Evolutionary conservation across 2,797 vertebrate species (phyloP), one percentile per base, ranked within the genome.

Genomic region (Mormyrus hasselquistii): DNA sequence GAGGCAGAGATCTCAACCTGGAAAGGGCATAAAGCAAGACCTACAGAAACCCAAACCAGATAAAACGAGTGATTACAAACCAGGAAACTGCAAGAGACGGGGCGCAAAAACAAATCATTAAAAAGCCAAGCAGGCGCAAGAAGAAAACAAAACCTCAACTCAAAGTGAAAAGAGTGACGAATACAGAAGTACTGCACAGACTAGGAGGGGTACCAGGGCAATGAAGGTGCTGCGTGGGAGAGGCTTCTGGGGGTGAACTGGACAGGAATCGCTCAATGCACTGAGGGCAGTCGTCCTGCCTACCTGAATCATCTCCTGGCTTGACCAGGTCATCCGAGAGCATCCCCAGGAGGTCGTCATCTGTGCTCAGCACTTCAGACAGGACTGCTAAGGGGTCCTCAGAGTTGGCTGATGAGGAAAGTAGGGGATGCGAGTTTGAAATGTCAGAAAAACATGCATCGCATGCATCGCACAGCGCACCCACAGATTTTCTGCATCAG

Each of bases 1-100:
- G 97, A 98, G 87, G 96, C 96, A 92, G 97, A 97, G 94, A 93
- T 96, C 93, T 97, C 98, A 95, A 97, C 97, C 95, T 99, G 98
- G 97, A 98, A 98, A 97, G 97, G 97, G 96, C 96, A 97, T 96
- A 97, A 97, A 97, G 97, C 97, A 97, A 97, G 96, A 98, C 97
- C 98, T 99, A 97, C 94, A 95, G 95, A 96, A 91, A 97, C 96
- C 97, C 97, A 97, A 97, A 97, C 95, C 96, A 96, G 94, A 97
- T 94, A 96, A 96, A 96, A 96, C 90, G 96, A 95, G 93, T 95
- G 95, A 95, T 89, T 90, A 91, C 76, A 90, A 93, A 93, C 8
- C 89, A 90, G 88, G 94, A 91, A 91, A 73, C 92, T 92, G 91
- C 92, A 94, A 90, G 92, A 94, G 91, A 89, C 82, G 83, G 83